phyloP scores from a whole-genome alignment of 2,113 vertebrate species.

The Rhynchomys soricoides region DNA sequence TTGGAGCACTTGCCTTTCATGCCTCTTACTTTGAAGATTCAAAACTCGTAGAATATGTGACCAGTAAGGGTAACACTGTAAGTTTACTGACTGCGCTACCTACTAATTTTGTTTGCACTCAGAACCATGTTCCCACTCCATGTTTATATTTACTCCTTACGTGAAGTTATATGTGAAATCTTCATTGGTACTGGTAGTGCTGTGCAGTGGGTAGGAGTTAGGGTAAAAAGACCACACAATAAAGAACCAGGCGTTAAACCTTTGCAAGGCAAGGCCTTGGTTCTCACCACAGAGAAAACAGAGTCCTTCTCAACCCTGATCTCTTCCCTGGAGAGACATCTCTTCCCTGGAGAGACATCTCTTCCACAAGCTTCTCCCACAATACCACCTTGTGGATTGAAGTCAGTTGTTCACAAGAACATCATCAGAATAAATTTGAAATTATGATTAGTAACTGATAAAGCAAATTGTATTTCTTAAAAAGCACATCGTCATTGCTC shows the following conservation, averaged over 20 bases:
- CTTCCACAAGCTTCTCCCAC: not conserved
- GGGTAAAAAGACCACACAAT: not conserved
- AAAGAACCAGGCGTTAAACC: not conserved
- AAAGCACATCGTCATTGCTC: slow-evolving; percentile 8
- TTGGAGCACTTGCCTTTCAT: not conserved
- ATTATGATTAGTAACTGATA: not conserved
- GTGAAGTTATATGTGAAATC: not conserved
- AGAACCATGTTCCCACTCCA: not conserved
- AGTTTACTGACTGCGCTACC: not conserved
- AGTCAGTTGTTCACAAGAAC: not conserved
- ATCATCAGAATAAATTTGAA: slow-evolving; percentile 20
- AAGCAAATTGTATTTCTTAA: slow-evolving; percentile 13
- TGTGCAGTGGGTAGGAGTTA: not conserved
- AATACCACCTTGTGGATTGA: not conserved
- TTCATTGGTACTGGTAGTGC: not conserved
- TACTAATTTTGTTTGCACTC: not conserved
- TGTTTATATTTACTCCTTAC: not conserved
- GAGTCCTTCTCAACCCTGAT: not conserved
- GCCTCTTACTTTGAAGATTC: not conserved
- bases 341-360: not conserved
- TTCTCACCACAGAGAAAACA: not conserved
- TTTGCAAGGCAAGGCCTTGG: not conserved
- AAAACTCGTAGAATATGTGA: not conserved
- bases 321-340: not conserved
- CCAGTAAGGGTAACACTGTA: not conserved